phyloP scores from a whole-genome alignment of 30 jellyfish, hydroid and myxozoan genomes.

The Aurelia aurita region DNA sequence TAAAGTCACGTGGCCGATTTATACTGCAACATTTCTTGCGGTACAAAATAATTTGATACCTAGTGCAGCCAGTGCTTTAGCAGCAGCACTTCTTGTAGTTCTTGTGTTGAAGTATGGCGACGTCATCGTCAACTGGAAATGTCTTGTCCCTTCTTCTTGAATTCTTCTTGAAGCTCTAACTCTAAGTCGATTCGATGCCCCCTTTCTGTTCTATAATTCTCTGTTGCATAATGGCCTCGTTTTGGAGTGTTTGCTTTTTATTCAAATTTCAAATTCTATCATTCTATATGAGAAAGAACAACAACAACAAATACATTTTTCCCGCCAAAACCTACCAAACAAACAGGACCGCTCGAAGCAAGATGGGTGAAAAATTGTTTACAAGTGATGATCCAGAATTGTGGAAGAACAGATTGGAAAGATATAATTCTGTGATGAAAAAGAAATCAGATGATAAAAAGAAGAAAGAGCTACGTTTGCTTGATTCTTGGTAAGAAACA shows the following conservation, averaged over 20 bases:
- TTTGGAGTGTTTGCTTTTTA: too few relatives aligned
- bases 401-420: conserved; percentile 53
- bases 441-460: conserved; percentile 55
- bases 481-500: conserved; percentile 66
- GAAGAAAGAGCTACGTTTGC: conserved; percentile 58
- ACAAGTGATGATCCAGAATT: conserved; percentile 29
- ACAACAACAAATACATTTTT: neutral
- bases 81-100: conserved; percentile 54
- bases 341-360: neutral
- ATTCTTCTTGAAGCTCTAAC: too few relatives aligned
- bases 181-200: too few relatives aligned
- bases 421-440: conserved; percentile 59
- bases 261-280: too few relatives aligned
- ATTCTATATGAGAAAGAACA: too few relatives aligned
- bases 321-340: conserved; percentile 8
- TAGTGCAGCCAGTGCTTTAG: conserved; percentile 67
- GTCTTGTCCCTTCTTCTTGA: too few relatives aligned
- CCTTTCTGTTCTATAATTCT: too few relatives aligned
- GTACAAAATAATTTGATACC: neutral
- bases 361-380: conserved; percentile 67
- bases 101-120: conserved; percentile 71
- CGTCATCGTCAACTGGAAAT: conserved; percentile 19
- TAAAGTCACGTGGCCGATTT: neutral
- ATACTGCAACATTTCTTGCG: neutral
- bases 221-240: too few relatives aligned